Base-by-base conservation (phyloP, 2,797 vertebrate species). In the Poeciliopsis presidionis region DNA sequence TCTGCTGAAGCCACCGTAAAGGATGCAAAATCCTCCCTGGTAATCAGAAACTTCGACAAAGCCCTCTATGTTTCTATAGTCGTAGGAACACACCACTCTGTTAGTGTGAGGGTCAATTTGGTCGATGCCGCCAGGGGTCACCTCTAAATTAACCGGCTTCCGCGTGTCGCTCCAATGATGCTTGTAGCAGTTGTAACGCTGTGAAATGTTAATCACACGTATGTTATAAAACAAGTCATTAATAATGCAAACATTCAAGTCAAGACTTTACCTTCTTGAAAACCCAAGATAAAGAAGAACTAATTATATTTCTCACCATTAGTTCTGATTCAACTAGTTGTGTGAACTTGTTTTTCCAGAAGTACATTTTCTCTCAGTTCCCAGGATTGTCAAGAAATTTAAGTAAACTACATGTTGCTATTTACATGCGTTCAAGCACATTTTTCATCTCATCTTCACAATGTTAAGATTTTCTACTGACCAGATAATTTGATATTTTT, bases 151-250 rank as follows among this genome's bases (percentile, higher is more conserved):
- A 79, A 99, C 97, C 45, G 95, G 49, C 92, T 95, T 97, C 81
- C 98, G 95, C 0, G 94, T 87, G 85, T 99, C 98, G 77, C 97
- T 99, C 98, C 98, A 99, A 92, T 99, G 98, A 91, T 99, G 98
- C 89, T 99, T 99, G 88, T 95, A 99, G 94, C 98, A 99, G 93
- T 97, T 98, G 90, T 98, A 99, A 75, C 98, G 97, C 98, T 99
- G 92, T 14, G 13, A 46, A 70, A 45, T 36, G 45, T 33, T 5
- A 6, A 0, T 6, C 7, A 84, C 13, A 73, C 1, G 1, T 25
- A 55, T 25, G 28, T 36, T 25, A 33, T 4, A 14, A 77, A 41
- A 76, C 18, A 3, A 69, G 39, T 69, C 2, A 43, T 36, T 41
- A 43, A 20, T 67, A n/a, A 41, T 8, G 36, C 33, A 67, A 39